Evolutionary conservation across 2,797 vertebrate genomes (phyloP), one percentile per base, ranked within the genome.

Genomic region (Ctenochaetus hawaiiensis): DNA sequence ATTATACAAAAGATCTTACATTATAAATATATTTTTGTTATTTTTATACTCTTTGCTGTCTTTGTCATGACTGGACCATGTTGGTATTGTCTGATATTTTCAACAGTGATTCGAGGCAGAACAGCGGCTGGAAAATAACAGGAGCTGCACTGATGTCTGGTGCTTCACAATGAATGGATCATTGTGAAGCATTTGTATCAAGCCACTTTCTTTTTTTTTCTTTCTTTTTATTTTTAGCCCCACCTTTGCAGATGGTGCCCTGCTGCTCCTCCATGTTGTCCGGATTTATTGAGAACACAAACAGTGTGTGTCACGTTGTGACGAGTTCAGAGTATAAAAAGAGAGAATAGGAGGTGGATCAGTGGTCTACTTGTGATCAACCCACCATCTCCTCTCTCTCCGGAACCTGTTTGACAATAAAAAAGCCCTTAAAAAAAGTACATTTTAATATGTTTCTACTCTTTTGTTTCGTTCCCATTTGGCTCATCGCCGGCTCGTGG

Each of bases 81-180:
- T 49, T 37, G 48, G 16, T 16, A 54, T 4, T 57, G 20, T 48
- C 3, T 41, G 51, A 44, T 61, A 58, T 77, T 72, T 65, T 57
- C 44, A 63, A 66, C 34, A 1, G 60, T 1, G 6, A 14, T 60
- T 66, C n/a, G 26, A 37, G 52, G 54, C 45, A 44, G 41, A 4
- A 23, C 6, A 52, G 52, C 56, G 9, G 61, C 67, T 63, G 61
- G 63, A 77, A 13, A 41, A 65, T 62, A 23, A 12, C 23, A 4
- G 6, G 20, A 34, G 58, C 61, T 68, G 61, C 56, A 6, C 30
- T 59, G 34, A 81, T 59, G 71, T 30, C 4, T 44, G 65, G 14
- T 39, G 52, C 52, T 59, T 77, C 66, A 76, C 6, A 62, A 68
- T 70, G 41, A 80, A 56, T 83, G 47, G 77, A 66, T 79, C 74